A percentile compares a stretch with the other conserved stretches of the same genome.
phyloP scores from a whole-genome alignment of 1,140 invertebrate species.

The Drosophila ercepeae region DNA sequence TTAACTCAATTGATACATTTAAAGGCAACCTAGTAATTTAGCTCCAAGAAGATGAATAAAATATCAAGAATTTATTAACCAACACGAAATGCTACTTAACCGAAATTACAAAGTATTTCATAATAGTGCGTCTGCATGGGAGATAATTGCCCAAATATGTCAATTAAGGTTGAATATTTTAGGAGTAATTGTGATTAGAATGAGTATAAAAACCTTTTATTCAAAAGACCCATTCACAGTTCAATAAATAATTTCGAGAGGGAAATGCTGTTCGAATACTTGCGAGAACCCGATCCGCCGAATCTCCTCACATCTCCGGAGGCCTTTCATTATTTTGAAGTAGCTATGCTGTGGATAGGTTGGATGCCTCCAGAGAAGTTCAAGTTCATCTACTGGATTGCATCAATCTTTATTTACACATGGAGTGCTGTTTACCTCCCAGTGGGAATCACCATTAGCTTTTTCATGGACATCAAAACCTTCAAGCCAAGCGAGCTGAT shows the following conservation, averaged over 20 bases:
- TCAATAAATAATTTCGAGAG: background rate
- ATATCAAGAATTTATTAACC: background rate
- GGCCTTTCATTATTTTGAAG: conserved; percentile 28
- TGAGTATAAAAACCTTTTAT: background rate
- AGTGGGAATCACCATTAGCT: conserved; percentile 30
- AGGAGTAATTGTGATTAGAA: background rate
- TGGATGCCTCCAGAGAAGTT: conserved; percentile 10
- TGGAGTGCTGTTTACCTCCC: conserved; percentile 33
- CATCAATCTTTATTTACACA: background rate
- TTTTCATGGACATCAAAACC: conserved; percentile 23
- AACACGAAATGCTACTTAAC: background rate
- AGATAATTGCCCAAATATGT: background rate
- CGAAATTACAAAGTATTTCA: background rate
- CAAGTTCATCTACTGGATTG: background rate
- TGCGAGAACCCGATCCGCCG: conserved; percentile 8
- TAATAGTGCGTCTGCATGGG: background rate
- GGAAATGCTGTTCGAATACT: conserved; percentile 28
- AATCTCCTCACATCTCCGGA: conserved; percentile 27
- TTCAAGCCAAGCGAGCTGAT: conserved; percentile 39
- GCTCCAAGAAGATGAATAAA: background rate
- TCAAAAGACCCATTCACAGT: background rate
- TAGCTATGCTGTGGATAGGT: conserved; percentile 34
- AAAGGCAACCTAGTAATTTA: background rate
- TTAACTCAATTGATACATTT: background rate
- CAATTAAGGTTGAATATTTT: conserved; percentile 4